Evolutionary conservation across 2,113 vertebrate genomes (phyloP).

Genomic region (Lonchura striata): DNA sequence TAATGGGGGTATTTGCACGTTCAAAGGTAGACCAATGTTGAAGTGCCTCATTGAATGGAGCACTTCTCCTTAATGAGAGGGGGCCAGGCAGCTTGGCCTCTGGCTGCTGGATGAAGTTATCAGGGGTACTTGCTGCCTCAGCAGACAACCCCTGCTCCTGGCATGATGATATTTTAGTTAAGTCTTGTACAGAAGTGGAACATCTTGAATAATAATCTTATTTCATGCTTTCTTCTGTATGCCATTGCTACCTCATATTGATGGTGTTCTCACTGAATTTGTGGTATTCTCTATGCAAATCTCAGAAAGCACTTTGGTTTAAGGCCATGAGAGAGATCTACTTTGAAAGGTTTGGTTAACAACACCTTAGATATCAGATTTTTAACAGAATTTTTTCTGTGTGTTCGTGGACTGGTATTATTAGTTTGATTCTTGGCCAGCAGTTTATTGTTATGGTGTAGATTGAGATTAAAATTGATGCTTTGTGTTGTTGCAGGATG

Average conservation of each 20-base stretch:
- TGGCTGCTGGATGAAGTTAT: background rate
- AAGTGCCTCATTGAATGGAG: slow-evolving; percentile 45
- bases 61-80: slow-evolving; percentile 47
- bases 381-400: background rate
- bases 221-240: background rate
- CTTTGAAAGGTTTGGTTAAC: background rate
- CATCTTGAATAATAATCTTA: background rate
- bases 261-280: background rate
- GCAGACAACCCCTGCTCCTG: background rate
- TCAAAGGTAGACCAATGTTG: slow-evolving; percentile 53
- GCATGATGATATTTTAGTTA: background rate
- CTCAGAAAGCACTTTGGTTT: background rate
- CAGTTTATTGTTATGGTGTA: background rate
- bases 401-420: background rate
- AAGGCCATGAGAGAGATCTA: background rate
- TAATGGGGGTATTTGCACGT: slow-evolving; percentile 44
- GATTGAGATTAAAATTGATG: background rate
- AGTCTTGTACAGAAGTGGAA: background rate
- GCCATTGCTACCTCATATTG: background rate
- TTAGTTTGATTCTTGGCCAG: background rate
- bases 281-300: background rate
- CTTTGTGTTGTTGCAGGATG: background rate
- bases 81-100: background rate
- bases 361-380: background rate
- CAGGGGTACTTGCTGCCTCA: background rate